Evolutionary conservation across 2,888 invertebrate species (phyloP).

Genomic region (Pseudococcus jackbeardsleyi): DNA sequence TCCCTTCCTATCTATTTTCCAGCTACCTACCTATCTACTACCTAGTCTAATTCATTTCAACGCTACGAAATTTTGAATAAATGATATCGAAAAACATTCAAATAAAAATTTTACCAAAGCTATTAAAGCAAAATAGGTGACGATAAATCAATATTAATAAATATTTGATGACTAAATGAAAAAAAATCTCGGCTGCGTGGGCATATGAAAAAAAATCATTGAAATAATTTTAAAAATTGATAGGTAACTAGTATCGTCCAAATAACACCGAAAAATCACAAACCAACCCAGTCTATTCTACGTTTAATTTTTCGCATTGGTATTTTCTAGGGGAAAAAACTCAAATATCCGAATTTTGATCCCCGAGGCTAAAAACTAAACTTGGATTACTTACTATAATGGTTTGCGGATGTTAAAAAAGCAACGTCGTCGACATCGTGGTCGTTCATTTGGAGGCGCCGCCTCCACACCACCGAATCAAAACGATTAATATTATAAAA

Average conservation of each 20-base stretch:
- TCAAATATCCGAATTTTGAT: neutral
- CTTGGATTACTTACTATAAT: constrained; percentile 65
- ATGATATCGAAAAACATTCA: neutral
- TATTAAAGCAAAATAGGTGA: constrained; percentile 14
- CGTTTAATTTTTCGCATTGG: neutral
- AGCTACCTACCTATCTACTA: too few relatives aligned
- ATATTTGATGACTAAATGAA: neutral
- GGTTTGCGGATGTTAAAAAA: constrained; percentile 81
- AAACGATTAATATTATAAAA: constrained; percentile 62
- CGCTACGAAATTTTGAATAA: neutral
- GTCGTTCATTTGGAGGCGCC: constrained; percentile 80
- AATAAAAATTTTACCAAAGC: constrained; percentile 57
- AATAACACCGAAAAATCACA: neutral
- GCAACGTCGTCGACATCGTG: constrained; percentile 94
- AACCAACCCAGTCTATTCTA: neutral
- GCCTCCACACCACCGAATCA: constrained; percentile 65
- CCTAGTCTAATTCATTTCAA: too few relatives aligned
- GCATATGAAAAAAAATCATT: neutral
- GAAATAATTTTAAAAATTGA: neutral
- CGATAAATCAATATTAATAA: constrained; percentile 10
- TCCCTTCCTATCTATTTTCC: neutral
- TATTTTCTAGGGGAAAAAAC: neutral
- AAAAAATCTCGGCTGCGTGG: neutral
- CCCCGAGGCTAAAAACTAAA: neutral
- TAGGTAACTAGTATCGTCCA: too few relatives aligned